Conservation (phyloP, 1,140 invertebrate genomes). For the Thaumetopoea pityocampa region DNA sequence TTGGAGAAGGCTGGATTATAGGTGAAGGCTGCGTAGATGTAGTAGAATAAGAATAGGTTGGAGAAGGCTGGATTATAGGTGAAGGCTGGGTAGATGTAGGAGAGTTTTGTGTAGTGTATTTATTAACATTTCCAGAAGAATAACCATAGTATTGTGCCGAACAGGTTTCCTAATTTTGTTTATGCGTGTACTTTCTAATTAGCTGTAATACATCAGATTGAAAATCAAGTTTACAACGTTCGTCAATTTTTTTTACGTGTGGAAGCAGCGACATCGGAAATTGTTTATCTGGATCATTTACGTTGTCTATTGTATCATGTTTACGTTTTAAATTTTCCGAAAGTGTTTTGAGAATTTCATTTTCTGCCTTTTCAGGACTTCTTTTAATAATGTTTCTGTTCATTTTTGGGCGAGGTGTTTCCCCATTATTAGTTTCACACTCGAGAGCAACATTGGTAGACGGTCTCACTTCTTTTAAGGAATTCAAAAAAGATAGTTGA, state of each 20-base stretch:
- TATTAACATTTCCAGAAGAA: no score
- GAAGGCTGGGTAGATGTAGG: no score
- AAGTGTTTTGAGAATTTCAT: constrained; percentile 12
- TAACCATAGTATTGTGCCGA: no score
- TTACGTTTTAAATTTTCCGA: constrained; percentile 24
- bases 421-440: constrained; percentile 1
- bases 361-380: constrained; percentile 4
- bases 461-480: constrained; percentile 8
- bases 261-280: constrained; percentile 13
- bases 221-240: constrained; percentile 21
- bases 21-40: no score
- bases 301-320: constrained; percentile 21
- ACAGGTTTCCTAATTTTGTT: no score
- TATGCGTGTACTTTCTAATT: no score
- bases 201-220: no score
- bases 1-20: no score
- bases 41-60: no score
- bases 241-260: constrained; percentile 12
- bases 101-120: no score
- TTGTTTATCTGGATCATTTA: constrained; percentile 24
- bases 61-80: no score
- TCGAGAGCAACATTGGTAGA: constrained; percentile 3
- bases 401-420: constrained; percentile 3
- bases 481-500: constrained; percentile 6
- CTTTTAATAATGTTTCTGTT: constrained; percentile 3